Percentiles rank a stretch among this genome's conserved stretches.
Conservation (phyloP, 2,797 vertebrate genomes). For the Pseudocheirus occidentalis region DNA sequence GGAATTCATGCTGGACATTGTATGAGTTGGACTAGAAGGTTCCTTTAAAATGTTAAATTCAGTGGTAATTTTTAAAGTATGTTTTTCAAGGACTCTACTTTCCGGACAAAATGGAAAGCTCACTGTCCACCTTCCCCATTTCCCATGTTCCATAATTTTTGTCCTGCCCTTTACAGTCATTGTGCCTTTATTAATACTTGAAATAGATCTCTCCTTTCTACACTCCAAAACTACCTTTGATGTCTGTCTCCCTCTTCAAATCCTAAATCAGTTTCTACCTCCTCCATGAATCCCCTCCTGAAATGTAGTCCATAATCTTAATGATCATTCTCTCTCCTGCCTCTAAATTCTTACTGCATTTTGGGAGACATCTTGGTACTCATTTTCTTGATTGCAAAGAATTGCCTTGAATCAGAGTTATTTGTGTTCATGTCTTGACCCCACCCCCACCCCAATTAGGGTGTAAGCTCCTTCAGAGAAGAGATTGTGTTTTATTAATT, state of each 20-base stretch:
- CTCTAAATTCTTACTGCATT: not conserved
- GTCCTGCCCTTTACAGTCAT: not conserved
- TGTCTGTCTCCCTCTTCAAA: not conserved
- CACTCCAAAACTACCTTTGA: not conserved
- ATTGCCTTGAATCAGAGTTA: not conserved
- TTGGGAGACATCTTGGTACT: not conserved
- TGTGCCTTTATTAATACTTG: not conserved
- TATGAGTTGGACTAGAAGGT: not conserved
- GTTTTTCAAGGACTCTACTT: not conserved
- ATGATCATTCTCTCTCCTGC: no score
- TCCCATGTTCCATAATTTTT: not conserved
- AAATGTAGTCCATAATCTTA: not conserved
- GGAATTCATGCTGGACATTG: not conserved
- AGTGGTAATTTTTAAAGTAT: not conserved
- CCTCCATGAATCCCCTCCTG: not conserved
- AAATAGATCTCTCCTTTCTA: not conserved
- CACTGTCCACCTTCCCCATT: not conserved
- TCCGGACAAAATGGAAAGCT: not conserved
- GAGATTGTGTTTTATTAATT: not conserved
- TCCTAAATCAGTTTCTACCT: not conserved
- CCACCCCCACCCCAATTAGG: not conserved
- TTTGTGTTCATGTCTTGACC: not conserved
- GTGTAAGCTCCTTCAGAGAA: not conserved
- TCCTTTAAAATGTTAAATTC: not conserved
- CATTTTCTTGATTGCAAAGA: not conserved